Evolutionary conservation across 92 coral and sea anemone genomes (phyloP).

Genomic region (Bergia sp.): DNA sequence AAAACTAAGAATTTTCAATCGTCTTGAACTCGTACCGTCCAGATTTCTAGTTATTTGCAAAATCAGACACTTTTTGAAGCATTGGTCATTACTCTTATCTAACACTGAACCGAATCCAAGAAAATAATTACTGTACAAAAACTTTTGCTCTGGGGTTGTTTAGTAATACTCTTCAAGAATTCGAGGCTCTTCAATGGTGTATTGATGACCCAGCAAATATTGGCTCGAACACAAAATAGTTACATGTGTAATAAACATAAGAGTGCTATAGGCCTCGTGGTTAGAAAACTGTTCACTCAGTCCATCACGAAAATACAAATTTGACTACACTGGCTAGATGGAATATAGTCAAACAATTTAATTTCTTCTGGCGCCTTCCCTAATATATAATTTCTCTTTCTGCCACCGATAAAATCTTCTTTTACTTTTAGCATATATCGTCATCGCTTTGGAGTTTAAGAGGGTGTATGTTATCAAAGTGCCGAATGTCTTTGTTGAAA

Average conservation of each 20-base stretch:
- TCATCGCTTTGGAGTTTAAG: not conserved
- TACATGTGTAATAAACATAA: not conserved
- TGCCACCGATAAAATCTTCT: not conserved
- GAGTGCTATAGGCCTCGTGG: not conserved
- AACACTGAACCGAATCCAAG: not conserved
- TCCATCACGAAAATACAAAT: not conserved
- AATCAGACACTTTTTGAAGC: conserved; percentile 3
- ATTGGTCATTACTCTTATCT: not conserved
- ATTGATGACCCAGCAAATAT: conserved; percentile 1
- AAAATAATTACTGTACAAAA: not conserved
- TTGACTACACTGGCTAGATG: conserved; percentile 15
- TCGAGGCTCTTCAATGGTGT: not conserved
- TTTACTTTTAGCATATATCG: not conserved
- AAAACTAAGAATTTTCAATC: not conserved
- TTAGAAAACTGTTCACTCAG: not conserved
- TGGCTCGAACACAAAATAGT: not conserved
- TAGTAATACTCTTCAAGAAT: too few relatives aligned
- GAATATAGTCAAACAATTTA: not conserved
- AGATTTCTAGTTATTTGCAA: not conserved
- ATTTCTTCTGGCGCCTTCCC: not conserved
- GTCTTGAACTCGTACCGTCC: not conserved
- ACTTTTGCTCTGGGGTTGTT: not conserved
- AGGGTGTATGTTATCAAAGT: not conserved
- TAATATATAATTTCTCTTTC: conserved; percentile 8
- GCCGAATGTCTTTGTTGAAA: not conserved